A percentile compares a stretch with the other conserved stretches of the same genome.
Conservation (phyloP, 2,888 invertebrate genomes). For the Tethea ocularis region DNA sequence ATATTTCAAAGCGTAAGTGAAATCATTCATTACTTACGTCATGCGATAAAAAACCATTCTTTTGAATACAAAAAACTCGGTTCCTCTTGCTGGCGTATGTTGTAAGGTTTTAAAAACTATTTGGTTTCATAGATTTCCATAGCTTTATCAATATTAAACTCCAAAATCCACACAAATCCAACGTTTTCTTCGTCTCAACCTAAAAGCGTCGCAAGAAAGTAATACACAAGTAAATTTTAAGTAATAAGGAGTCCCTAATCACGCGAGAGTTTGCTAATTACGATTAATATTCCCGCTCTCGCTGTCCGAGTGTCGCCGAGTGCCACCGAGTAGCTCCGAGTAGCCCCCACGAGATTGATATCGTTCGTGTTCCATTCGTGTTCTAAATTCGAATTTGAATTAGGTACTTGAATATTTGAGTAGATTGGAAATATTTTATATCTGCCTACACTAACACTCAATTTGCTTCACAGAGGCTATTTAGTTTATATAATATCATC, state of each 20-base stretch:
- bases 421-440: neutral
- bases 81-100: too few species aligned
- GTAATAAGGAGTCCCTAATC: constrained; percentile 75
- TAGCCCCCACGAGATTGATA: constrained; percentile 27
- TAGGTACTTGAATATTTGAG: neutral
- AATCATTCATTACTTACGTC: too few species aligned
- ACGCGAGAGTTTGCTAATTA: constrained; percentile 58
- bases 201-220: constrained; percentile 68
- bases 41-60: too few species aligned
- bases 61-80: too few species aligned
- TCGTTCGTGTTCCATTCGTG: constrained; percentile 27
- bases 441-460: neutral
- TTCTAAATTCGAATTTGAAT: constrained; percentile 30
- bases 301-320: constrained; percentile 22
- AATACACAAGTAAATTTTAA: constrained; percentile 70
- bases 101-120: too few species aligned
- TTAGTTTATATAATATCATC: neutral
- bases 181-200: constrained; percentile 20
- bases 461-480: neutral
- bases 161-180: constrained; percentile 27
- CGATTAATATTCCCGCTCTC: constrained; percentile 58
- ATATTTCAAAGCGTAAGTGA: too few species aligned
- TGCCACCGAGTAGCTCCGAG: constrained; percentile 15
- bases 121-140: too few species aligned
- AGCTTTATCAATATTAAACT: too few species aligned